A percentile compares a stretch with the other conserved stretches of the same genome.
Evolutionary conservation across 2,888 invertebrate genomes (phyloP).

Genomic region (Diplolepis rosae): DNA sequence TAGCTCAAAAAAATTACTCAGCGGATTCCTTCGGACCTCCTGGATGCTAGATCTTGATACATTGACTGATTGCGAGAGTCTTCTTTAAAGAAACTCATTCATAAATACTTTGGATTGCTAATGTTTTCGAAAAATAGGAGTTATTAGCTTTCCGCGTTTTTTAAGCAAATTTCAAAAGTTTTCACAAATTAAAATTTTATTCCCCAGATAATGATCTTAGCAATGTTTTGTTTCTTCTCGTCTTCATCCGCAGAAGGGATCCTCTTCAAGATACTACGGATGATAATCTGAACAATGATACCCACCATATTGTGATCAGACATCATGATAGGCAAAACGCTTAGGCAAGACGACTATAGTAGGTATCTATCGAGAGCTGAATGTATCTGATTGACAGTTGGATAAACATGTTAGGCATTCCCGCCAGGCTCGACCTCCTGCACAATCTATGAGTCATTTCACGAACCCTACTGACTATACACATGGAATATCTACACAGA

Average conservation of each 20-base stretch:
- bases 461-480: no score
- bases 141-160: background rate
- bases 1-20: constrained; percentile 68
- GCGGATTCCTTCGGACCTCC: constrained; percentile 70
- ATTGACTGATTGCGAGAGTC: background rate
- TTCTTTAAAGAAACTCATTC: background rate
- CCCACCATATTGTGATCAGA: constrained; percentile 53
- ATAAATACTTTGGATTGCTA: background rate
- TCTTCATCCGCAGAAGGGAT: background rate
- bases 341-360: constrained; percentile 54
- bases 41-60: constrained; percentile 51
- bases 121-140: background rate
- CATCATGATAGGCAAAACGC: constrained; percentile 52
- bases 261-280: background rate
- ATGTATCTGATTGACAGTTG: constrained; percentile 65
- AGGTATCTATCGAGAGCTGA: constrained; percentile 43
- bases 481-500: no score
- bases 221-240: background rate
- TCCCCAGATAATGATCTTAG: background rate
- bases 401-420: constrained; percentile 65
- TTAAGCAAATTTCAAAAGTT: background rate
- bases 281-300: constrained; percentile 49
- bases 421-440: constrained; percentile 39
- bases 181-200: background rate
- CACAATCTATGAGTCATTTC: constrained; percentile 55